Conservation (phyloP, 2,113 vertebrate genomes). For the Trinectes maculatus region DNA sequence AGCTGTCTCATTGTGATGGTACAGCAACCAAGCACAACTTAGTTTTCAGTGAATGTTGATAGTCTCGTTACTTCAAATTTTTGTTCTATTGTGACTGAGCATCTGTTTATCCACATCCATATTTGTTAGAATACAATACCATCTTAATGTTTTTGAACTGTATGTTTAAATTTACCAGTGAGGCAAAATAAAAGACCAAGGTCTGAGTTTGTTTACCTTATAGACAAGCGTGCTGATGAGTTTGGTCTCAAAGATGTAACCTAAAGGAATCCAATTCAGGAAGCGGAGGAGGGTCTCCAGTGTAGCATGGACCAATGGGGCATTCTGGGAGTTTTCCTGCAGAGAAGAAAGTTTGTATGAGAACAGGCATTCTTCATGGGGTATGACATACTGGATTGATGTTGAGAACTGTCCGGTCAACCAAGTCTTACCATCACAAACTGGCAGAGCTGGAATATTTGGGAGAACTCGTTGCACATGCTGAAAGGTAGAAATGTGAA, state of each 20-base stretch:
- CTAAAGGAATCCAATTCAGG: constrained; percentile 97
- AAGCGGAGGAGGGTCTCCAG: constrained; percentile 95
- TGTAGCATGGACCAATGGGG: constrained; percentile 94
- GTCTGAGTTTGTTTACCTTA: constrained; percentile 82
- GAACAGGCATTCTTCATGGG: not conserved
- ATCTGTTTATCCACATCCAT: too few relatives aligned
- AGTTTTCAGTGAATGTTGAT: too few relatives aligned
- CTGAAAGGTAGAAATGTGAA: constrained; percentile 71
- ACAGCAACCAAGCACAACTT: too few relatives aligned
- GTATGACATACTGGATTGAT: not conserved
- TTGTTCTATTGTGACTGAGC: too few relatives aligned
- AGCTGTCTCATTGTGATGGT: too few relatives aligned
- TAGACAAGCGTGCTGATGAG: constrained; percentile 97
- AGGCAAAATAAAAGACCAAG: too few relatives aligned
- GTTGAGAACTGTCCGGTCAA: not conserved
- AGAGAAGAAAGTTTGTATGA: not conserved
- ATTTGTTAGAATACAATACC: too few relatives aligned
- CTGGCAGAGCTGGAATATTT: constrained; percentile 97
- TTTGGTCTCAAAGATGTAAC: constrained; percentile 98
- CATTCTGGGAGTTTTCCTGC: constrained; percentile 97
- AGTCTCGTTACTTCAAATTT: too few relatives aligned
- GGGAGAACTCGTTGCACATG: constrained; percentile 98
- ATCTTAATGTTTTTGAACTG: too few relatives aligned
- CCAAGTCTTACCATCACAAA: constrained; percentile 92
- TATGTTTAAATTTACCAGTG: too few relatives aligned